Conservation (phyloP, 30 jellyfish, hydroid and myxozoan species). For the Rhopilema esculentum region DNA sequence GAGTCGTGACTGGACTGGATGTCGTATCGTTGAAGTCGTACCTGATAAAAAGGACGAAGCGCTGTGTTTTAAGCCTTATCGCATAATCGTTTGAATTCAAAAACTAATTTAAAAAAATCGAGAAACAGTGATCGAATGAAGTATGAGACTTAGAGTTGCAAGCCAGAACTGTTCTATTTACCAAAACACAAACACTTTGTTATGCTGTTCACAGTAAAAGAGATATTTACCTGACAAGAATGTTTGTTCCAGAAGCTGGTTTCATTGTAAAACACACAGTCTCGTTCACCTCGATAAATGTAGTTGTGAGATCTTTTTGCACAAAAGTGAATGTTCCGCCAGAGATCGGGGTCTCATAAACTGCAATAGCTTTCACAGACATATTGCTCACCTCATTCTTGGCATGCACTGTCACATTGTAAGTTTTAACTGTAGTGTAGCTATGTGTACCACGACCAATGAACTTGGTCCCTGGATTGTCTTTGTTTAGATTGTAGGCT, state of each 20-base stretch:
- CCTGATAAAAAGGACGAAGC: neutral
- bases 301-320: constrained; percentile 29
- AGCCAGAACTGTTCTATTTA: no score
- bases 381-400: constrained; percentile 46
- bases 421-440: constrained; percentile 17
- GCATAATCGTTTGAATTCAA: no score
- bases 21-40: constrained; percentile 53
- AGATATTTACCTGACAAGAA: constrained; percentile 47
- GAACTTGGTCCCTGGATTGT: constrained; percentile 33
- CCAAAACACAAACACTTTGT: no score
- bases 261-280: constrained; percentile 25
- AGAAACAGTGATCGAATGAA: no score
- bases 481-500: constrained; percentile 63
- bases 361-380: constrained; percentile 18
- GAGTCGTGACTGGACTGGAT: constrained; percentile 35
- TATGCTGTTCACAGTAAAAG: no score
- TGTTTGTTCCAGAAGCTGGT: constrained; percentile 32
- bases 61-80: neutral
- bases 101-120: no score
- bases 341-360: constrained; percentile 34
- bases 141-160: no score
- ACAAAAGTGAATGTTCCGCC: neutral
- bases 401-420: constrained; percentile 52
- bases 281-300: constrained; percentile 62
- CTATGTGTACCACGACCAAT: constrained; percentile 40